Evolutionary conservation across 2,113 vertebrate species (phyloP).

Genomic region (Sciurus niger): DNA sequence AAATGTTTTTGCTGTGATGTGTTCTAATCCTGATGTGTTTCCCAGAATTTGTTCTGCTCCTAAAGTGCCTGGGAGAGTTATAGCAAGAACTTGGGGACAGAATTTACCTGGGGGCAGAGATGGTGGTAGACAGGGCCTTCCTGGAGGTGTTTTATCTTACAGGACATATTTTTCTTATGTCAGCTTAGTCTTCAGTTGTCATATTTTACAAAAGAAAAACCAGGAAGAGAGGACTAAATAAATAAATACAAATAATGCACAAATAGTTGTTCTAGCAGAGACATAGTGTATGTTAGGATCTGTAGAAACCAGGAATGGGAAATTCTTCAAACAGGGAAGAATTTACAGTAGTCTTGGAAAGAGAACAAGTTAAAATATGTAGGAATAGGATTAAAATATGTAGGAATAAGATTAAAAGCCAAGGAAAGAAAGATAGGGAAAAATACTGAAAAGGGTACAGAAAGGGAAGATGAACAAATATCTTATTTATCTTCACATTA

Average conservation of each 20-base stretch:
- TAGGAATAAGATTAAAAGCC: not conserved
- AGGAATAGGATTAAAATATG: not conserved
- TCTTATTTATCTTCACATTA: not conserved
- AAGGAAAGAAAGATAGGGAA: not conserved
- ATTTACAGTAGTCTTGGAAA: not conserved
- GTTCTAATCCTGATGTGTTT: not conserved
- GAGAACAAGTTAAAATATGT: not conserved
- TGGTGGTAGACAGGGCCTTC: not conserved
- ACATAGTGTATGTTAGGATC: not conserved
- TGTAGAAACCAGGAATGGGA: not conserved
- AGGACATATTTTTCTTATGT: not conserved
- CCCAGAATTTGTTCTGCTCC: not conserved
- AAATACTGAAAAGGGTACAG: slow-evolving; percentile 32
- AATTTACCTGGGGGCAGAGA: not conserved
- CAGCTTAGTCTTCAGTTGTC: not conserved
- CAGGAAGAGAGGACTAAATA: not conserved
- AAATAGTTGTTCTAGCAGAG: slow-evolving; percentile 15
- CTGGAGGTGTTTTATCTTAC: not conserved
- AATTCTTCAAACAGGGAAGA: slow-evolving; percentile 26
- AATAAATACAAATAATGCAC: not conserved
- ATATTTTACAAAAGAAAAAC: not conserved
- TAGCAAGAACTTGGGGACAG: not conserved
- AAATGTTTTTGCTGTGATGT: not conserved
- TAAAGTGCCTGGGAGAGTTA: not conserved
- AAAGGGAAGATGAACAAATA: not conserved